phyloP scores from a whole-genome alignment of 2,888 invertebrate genomes.

The Oxystoma pomonae region DNA sequence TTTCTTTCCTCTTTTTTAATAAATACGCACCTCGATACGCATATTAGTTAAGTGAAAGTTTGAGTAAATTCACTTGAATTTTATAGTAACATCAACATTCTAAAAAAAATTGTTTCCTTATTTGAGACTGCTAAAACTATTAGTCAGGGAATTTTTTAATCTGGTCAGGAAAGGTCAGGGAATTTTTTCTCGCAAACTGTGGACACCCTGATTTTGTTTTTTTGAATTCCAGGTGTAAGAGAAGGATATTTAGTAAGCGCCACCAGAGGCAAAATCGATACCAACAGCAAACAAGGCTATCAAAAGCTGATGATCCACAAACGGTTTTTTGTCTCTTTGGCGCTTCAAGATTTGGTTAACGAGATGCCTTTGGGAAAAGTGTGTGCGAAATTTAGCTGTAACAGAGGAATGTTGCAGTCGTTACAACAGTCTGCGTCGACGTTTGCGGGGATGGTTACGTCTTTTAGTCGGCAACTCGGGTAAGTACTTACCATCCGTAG shows the following conservation, averaged over 20 bases:
- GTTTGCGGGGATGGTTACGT: slow-evolving; percentile 96
- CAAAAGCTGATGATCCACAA: slow-evolving; percentile 61
- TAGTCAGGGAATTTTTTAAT: no score
- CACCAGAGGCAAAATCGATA: slow-evolving; percentile 62
- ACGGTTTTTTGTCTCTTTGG: slow-evolving; percentile 86
- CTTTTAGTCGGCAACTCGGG: slow-evolving; percentile 89
- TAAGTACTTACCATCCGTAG: no score
- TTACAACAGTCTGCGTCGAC: slow-evolving; percentile 93
- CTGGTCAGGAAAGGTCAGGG: no score
- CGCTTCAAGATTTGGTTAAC: slow-evolving; percentile 88
- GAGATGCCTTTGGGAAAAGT: slow-evolving; percentile 80
- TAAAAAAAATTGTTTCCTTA: no score
- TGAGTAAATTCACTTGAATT: no score
- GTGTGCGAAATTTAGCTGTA: slow-evolving; percentile 79
- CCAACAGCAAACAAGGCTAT: slow-evolving; percentile 48
- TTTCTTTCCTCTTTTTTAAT: no score
- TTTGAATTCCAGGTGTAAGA: slow-evolving; percentile 65
- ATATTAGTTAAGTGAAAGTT: no score
- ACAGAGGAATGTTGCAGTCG: slow-evolving; percentile 87
- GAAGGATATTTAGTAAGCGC: slow-evolving; percentile 81
- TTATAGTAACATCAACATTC: no score
- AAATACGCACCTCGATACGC: no score
- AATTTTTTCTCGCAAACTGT: no score
- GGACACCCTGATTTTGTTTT: no score
- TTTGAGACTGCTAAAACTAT: no score